Percentiles rank a stretch among this genome's conserved stretches.
Evolutionary conservation across 2,797 vertebrate genomes (phyloP).

Genomic region (Harpagifer antarcticus): DNA sequence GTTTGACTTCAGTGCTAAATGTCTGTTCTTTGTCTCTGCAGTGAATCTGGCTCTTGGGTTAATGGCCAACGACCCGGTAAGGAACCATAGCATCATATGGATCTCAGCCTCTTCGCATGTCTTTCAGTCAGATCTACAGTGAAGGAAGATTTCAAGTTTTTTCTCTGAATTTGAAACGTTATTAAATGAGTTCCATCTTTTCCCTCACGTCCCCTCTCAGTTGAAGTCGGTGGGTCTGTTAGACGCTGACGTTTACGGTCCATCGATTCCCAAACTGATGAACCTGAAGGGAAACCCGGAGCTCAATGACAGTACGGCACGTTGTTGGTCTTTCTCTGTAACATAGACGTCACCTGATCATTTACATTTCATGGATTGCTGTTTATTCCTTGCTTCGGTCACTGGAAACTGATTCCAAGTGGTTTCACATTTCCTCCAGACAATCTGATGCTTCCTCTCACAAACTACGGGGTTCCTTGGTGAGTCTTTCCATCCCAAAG

Average conservation of each 20-base stretch:
- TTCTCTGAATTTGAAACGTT: too few species aligned
- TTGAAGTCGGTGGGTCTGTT: slow-evolving; percentile 91
- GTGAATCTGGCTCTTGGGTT: slow-evolving; percentile 95
- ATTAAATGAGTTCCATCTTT: neutral
- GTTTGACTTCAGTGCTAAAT: neutral
- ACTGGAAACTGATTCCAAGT: neutral
- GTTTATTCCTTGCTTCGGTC: too few species aligned
- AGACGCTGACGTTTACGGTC: slow-evolving; percentile 95
- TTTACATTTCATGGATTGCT: neutral
- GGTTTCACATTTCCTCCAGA: slow-evolving; percentile 80
- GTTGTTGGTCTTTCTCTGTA: neutral
- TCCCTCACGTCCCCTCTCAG: slow-evolving; percentile 74
- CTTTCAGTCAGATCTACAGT: neutral
- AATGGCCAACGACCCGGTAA: slow-evolving; percentile 90
- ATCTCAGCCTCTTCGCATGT: rapidly evolving
- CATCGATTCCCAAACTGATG: slow-evolving; percentile 97
- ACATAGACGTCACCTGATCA: neutral
- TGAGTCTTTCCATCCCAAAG: slow-evolving; percentile 74
- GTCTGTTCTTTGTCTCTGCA: slow-evolving; percentile 69
- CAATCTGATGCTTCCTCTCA: slow-evolving; percentile 94
- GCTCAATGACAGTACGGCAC: slow-evolving; percentile 88
- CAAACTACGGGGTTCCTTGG: slow-evolving; percentile 95
- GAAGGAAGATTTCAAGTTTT: neutral
- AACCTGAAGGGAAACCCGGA: slow-evolving; percentile 95
- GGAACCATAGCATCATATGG: neutral